Conservation (phyloP, 2,888 invertebrate genomes). For the Hanleya hanleyi region DNA sequence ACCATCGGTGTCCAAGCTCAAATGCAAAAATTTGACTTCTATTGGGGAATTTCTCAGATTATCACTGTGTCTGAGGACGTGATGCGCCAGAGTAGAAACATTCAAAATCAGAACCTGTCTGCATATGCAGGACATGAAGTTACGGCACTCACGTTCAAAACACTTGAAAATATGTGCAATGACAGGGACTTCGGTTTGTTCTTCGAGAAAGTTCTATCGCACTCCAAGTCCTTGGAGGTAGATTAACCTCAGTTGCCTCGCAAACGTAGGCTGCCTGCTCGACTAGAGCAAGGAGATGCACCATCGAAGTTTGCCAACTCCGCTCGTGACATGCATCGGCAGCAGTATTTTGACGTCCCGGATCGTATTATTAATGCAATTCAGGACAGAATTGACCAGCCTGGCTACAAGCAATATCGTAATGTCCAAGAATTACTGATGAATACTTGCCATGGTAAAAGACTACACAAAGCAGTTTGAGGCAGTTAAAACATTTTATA, state of each 20-base stretch:
- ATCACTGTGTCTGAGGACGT: neutral
- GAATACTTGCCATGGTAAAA: neutral
- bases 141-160: conserved; percentile 1
- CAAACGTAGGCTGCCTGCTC: neutral
- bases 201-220: neutral
- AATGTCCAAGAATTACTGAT: conserved; percentile 7
- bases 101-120: conserved; percentile 9
- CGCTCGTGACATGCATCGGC: neutral
- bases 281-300: neutral
- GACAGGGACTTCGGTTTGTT: conserved; percentile 5
- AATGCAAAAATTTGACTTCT: conserved; percentile 18
- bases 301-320: neutral
- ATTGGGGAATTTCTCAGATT: conserved; percentile 5
- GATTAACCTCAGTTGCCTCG: neutral
- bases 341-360: neutral
- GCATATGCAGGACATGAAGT: conserved; percentile 15
- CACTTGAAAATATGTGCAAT: neutral
- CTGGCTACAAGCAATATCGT: conserved; percentile 8
- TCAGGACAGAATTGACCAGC: conserved; percentile 17
- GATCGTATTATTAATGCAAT: conserved; percentile 9
- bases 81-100: conserved; percentile 2
- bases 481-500: neutral
- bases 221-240: neutral
- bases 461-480: neutral
- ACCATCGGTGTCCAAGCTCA: neutral